These are phyloP conservation scores for Pammene aurita DNA, from an alignment of 2,888 invertebrate genomes.

Conservation along the genomic window DNA sequence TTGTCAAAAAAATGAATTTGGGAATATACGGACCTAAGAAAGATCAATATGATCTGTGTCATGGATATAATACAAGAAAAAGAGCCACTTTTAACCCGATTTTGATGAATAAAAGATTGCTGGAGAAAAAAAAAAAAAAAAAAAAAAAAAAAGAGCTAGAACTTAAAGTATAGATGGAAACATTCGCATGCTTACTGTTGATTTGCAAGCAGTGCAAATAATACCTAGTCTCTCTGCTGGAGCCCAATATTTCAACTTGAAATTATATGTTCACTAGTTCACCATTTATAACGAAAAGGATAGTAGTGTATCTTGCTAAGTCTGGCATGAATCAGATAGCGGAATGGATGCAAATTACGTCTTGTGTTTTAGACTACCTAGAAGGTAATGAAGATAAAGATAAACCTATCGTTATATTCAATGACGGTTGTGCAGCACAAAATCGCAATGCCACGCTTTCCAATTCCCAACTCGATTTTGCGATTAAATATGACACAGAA, in stretches of 20 bases:
- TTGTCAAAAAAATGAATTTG: neutral
- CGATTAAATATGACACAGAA: neutral
- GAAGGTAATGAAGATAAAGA: slow-evolving; percentile 14
- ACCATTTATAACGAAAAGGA: too few relatives aligned
- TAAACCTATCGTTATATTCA: slow-evolving; percentile 15
- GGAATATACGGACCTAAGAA: slow-evolving; percentile 1
- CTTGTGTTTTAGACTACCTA: slow-evolving; percentile 13
- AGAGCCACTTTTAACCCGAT: neutral
- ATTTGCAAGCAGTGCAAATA: slow-evolving; percentile 13
- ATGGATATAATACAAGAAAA: neutral
- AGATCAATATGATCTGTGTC: slow-evolving; percentile 2
- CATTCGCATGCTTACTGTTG: slow-evolving; percentile 4
- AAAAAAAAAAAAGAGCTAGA: slow-evolving; percentile 3
- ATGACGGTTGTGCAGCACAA: slow-evolving; percentile 13
- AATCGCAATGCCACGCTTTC: slow-evolving; percentile 8
- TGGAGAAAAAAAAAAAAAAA: neutral
- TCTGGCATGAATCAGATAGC: slow-evolving; percentile 9
- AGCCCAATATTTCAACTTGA: too few relatives aligned
- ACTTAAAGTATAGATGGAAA: slow-evolving; percentile 1
- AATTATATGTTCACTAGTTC: too few relatives aligned
- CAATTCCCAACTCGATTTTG: neutral
- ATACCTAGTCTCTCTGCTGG: too few relatives aligned
- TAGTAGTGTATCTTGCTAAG: slow-evolving; percentile 3
- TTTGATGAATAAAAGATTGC: neutral
- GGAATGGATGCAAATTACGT: slow-evolving; percentile 15